Conservation (phyloP, 2,888 invertebrate species). For the Gonocerus acuteangulatus region DNA sequence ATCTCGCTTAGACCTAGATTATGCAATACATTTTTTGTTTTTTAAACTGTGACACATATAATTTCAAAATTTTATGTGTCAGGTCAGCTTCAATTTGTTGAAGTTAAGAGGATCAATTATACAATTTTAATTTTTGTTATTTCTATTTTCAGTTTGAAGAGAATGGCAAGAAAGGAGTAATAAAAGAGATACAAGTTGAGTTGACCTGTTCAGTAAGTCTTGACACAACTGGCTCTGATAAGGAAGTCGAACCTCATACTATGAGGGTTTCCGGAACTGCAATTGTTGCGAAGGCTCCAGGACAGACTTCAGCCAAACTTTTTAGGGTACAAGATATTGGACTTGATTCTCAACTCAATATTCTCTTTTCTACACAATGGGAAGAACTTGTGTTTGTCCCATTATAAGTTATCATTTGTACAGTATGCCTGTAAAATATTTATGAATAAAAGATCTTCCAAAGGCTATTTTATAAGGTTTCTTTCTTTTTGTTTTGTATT, state of each 20-base stretch:
- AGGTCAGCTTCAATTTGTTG: no score
- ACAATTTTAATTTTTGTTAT: neutral
- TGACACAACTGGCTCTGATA: constrained; percentile 32
- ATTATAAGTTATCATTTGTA: constrained; percentile 7
- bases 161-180: constrained; percentile 34
- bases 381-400: constrained; percentile 59
- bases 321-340: constrained; percentile 59
- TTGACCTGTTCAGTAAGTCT: constrained; percentile 60
- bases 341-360: constrained; percentile 59
- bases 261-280: constrained; percentile 63
- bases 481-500: no score
- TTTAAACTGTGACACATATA: no score
- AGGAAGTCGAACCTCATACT: constrained; percentile 45
- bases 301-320: constrained; percentile 49
- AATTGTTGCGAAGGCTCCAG: constrained; percentile 53
- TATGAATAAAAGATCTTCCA: no score
- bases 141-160: neutral
- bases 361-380: constrained; percentile 57
- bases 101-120: no score
- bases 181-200: constrained; percentile 60
- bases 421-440: neutral
- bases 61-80: no score
- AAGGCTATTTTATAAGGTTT: no score
- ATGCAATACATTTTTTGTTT: no score
- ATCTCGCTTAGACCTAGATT: no score